Evolutionary conservation across 1,140 invertebrate genomes (phyloP).

Genomic region (Camponotus pennsylvanicus): DNA sequence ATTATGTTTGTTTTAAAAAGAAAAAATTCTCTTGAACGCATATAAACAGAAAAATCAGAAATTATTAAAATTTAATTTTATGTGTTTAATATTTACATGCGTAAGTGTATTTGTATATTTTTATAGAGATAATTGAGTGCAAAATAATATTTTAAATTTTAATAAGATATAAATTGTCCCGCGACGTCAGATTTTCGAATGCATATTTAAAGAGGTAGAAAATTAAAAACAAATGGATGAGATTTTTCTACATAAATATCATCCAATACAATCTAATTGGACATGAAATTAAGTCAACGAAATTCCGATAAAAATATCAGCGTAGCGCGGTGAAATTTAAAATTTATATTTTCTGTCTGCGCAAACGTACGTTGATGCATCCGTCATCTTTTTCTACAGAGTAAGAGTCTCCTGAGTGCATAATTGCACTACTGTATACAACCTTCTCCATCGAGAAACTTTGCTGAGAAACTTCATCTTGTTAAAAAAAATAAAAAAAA

Average conservation of each 20-base stretch:
- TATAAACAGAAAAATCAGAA: background rate
- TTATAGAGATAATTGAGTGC: background rate
- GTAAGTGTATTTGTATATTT: background rate
- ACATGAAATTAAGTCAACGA: constrained; percentile 85
- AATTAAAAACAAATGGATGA: background rate
- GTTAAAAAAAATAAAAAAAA: background rate
- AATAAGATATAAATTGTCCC: background rate
- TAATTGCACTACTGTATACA: constrained; percentile 67
- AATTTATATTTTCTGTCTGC: constrained; percentile 84
- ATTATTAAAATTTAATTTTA: background rate
- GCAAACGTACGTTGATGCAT: constrained; percentile 74
- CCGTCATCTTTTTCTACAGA: constrained; percentile 82
- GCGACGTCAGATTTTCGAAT: background rate
- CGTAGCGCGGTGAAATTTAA: constrained; percentile 77
- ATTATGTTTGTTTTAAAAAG: background rate
- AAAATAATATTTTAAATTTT: background rate
- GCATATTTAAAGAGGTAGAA: background rate
- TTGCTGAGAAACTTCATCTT: background rate
- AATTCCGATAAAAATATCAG: constrained; percentile 81
- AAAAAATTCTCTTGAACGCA: background rate
- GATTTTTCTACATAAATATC: constrained; percentile 9
- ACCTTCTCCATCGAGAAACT: constrained; percentile 36
- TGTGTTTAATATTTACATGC: background rate
- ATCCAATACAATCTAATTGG: constrained; percentile 83
- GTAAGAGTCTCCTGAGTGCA: constrained; percentile 63